phyloP scores from a whole-genome alignment of 2,797 vertebrate species.

The Rhinophrynus dorsalis region DNA sequence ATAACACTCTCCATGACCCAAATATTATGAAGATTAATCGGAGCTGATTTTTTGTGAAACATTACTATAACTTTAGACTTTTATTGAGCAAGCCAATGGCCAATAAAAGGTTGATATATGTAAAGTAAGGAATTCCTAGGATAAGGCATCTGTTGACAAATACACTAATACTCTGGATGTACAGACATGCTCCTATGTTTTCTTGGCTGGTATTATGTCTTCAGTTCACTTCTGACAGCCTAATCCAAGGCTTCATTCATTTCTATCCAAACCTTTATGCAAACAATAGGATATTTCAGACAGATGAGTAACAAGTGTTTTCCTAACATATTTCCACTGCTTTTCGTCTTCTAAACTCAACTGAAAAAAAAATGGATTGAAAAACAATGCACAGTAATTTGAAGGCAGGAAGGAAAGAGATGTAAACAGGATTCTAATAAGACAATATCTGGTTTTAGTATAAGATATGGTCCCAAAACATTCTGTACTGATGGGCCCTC shows the following conservation, averaged over 20 bases:
- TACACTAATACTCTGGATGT: constrained; percentile 11
- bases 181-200: constrained; percentile 11
- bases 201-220: constrained; percentile 26
- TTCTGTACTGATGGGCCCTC: too few species aligned
- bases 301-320: constrained; percentile 23
- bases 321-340: constrained; percentile 5
- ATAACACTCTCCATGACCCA: too few species aligned
- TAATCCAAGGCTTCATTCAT: constrained; percentile 37
- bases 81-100: too few species aligned
- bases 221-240: constrained; percentile 33
- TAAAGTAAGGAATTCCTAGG: not conserved
- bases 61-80: too few species aligned
- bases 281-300: not conserved
- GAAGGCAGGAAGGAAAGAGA: too few species aligned
- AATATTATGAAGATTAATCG: too few species aligned
- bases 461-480: too few species aligned
- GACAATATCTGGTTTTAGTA: too few species aligned
- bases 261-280: not conserved
- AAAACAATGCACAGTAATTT: too few species aligned
- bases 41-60: too few species aligned
- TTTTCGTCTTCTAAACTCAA: not conserved
- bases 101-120: not conserved
- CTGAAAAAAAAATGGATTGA: too few species aligned
- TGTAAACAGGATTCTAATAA: too few species aligned
- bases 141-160: not conserved